Base-by-base conservation (phyloP, 2,113 vertebrate species). In the Setophaga kirtlandii region DNA sequence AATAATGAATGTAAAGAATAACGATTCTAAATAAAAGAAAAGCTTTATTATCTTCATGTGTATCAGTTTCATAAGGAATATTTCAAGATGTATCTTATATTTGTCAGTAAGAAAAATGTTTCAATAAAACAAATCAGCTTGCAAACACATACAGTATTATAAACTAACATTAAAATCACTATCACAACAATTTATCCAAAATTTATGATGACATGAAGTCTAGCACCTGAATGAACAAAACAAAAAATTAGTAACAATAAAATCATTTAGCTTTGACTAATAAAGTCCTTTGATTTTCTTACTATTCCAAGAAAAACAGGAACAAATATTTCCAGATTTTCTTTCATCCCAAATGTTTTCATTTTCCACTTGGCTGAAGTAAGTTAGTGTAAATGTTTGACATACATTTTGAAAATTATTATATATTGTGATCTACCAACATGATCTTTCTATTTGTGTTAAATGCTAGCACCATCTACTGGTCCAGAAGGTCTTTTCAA, bases 391-490 rank as follows among this genome's bases (percentile, higher is more conserved):
- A 79, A 87, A 50, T 18, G 21, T 5, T 75, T 25, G 33, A 73
- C 28, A 76, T 8, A 27, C 1, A 53, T 65, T 90, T 79, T 60
- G 31, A 75, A 69, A 82, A 65, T 47, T 16, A 56, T 16, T 25
- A 56, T 4, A 10, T 33, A 24, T 44, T 85, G 37, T 2, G 1
- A 75, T 10, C 46, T 25, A 77, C 14, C 58, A 69, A 19, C 21
- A 52, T 1, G 22, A 20, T 28, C 44, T n/a, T 56, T 78, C 31
- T 47, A 23, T 9, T n/a, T 94, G 25, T 46, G 41, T 82, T 87
- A 81, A 78, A 50, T 24, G 10, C 58, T 83, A 90, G 90, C 95
- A 95, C 97, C 98, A 97, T 78, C 98, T 98, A 79, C 93, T 96
- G 97, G 94, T 81, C 62, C 27, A 67, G 37, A 52, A 20, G 25